These are phyloP conservation scores for Unio delphinus DNA, from an alignment of 2,888 invertebrate species.

Conservation along the genomic window DNA sequence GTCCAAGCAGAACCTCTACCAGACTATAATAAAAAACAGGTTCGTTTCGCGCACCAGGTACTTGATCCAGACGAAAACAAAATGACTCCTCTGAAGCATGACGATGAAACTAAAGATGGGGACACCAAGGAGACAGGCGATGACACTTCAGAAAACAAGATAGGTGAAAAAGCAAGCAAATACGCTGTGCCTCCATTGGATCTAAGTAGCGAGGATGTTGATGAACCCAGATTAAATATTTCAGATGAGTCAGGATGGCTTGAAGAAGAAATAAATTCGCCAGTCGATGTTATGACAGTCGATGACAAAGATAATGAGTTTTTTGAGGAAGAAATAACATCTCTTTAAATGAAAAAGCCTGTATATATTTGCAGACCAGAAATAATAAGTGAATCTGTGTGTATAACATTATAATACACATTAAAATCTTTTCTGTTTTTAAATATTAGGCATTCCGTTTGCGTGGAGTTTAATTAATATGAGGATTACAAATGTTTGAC, in stretches of 20 bases:
- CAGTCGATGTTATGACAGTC: slow-evolving; percentile 12
- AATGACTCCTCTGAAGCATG: slow-evolving; percentile 27
- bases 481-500: too few species aligned
- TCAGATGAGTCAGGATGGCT: slow-evolving; percentile 11
- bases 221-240: not conserved
- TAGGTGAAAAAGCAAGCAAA: not conserved
- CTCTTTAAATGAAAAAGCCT: too few species aligned
- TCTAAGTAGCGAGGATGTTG: not conserved
- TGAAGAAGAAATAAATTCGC: slow-evolving; percentile 26
- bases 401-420: too few species aligned
- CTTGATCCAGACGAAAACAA: slow-evolving; percentile 35
- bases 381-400: too few species aligned
- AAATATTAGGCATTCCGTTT: too few species aligned
- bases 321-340: too few species aligned
- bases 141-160: not conserved
- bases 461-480: too few species aligned
- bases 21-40: slow-evolving; percentile 54
- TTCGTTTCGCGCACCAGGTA: slow-evolving; percentile 42
- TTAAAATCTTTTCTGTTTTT: too few species aligned
- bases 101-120: slow-evolving; percentile 5
- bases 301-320: slow-evolving; percentile 2
- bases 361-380: too few species aligned
- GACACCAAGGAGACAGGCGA: not conserved
- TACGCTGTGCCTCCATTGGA: not conserved
- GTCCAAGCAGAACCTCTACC: slow-evolving; percentile 43